Base-by-base conservation (phyloP, 2,888 invertebrate genomes). In the Apamea sordens region DNA sequence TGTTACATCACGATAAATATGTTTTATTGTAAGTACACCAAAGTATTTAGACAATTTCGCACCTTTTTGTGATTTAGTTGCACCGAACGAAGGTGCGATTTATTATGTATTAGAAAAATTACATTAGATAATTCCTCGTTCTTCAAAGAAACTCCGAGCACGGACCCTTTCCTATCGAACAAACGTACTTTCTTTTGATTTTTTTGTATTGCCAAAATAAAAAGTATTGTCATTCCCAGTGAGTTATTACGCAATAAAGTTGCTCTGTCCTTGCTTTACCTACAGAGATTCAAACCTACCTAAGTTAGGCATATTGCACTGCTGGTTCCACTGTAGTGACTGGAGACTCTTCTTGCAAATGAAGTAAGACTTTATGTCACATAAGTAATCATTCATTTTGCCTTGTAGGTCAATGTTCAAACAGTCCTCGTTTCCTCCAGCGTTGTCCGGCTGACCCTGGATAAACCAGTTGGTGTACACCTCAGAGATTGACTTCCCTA, bases 311-410 rank as follows among this genome's bases (percentile, higher is more conserved):
- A 94, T 91, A 72, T 94, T 90, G 82, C 96, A 96, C 0, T 86
- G 73, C 0, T 82, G 56, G 70, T 95, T 95, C 96, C 95, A 96
- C 15, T 94, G 87, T 7, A 95, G 71, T 0, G 90, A 86, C 8
- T 83, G 80, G 0, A 93, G 87, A 0, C 89, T 90, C 81, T 95
- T 96, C 88, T 95, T 95, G 89, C 96, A 96, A 11, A 95, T 91
- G 81, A 94, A 96, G 0, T 94, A 92, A 64, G 88, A 91, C 18
- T 85, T 91, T 21, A 82, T 85, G 4, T 85, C 81, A 73, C 96
- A 96, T 2, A 68, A 53, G 28, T 91, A 92, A 61, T 95, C 95
- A 61, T 94, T 93, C 47, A 94, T 84, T 8, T 83, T 86, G 0
- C 92, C 92, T 2, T 92, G 89, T n/a, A 61, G 0, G 0, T 88